Percentiles rank a stretch among this genome's conserved stretches.
phyloP scores from a whole-genome alignment of 35 echinoderm and acorn worm species.

The Amphiura filiformis region DNA sequence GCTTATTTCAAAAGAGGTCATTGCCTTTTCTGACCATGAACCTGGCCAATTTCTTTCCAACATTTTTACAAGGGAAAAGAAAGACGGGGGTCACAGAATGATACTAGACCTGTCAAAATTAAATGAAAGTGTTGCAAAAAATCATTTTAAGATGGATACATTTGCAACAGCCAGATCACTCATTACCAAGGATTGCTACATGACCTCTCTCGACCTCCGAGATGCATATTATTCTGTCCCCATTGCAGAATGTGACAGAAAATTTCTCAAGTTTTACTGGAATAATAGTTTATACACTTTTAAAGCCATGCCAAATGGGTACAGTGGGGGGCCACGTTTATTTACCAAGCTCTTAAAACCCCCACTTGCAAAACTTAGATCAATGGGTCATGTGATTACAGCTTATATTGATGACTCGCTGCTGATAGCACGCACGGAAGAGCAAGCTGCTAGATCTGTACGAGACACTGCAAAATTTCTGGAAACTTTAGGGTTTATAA shows the following conservation, averaged over 20 bases:
- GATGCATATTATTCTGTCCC: slow-evolving; percentile 67
- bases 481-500: slow-evolving; percentile 46
- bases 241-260: slow-evolving; percentile 32
- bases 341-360: slow-evolving; percentile 77
- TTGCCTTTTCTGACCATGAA: slow-evolving; percentile 27
- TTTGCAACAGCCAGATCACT: slow-evolving; percentile 35
- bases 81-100: slow-evolving; percentile 61
- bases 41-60: slow-evolving; percentile 60
- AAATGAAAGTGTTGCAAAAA: slow-evolving; percentile 56
- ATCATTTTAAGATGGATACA: slow-evolving; percentile 86
- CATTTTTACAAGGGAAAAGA: slow-evolving; percentile 66
- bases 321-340: slow-evolving; percentile 43
- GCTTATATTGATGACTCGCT: slow-evolving; percentile 40
- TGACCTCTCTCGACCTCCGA: slow-evolving; percentile 49
- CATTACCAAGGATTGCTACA: slow-evolving; percentile 57
- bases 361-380: slow-evolving; percentile 1
- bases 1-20: slow-evolving; percentile 49
- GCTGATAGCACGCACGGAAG: slow-evolving; percentile 2
- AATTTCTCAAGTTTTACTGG: slow-evolving; percentile 66
- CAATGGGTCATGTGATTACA: neutral
- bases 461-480: slow-evolving; percentile 16
- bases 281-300: slow-evolving; percentile 36
- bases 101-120: slow-evolving; percentile 66
- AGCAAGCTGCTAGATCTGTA: slow-evolving; percentile 5
- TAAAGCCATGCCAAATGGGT: slow-evolving; percentile 58